Evolutionary conservation across 2,113 vertebrate genomes (phyloP).

Genomic region (Elephantulus edwardii): DNA sequence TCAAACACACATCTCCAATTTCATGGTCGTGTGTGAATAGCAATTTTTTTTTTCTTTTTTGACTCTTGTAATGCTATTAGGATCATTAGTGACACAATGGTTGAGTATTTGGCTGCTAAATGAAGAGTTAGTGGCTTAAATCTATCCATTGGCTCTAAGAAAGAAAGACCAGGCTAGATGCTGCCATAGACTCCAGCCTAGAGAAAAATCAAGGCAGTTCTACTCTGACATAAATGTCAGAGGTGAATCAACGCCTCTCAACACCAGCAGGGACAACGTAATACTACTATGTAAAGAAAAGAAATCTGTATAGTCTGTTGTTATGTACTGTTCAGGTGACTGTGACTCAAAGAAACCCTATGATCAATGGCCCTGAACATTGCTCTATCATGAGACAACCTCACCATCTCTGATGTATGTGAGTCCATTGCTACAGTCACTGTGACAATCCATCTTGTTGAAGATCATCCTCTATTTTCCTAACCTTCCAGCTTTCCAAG

Average conservation of each 20-base stretch:
- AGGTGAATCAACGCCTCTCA: background rate
- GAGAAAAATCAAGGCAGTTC: background rate
- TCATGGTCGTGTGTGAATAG: background rate
- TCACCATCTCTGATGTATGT: no score
- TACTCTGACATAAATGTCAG: background rate
- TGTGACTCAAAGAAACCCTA: no score
- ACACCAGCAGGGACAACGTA: background rate
- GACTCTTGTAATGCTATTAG: background rate
- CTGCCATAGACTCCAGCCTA: background rate
- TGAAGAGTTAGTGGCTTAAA: background rate
- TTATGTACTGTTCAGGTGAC: no score
- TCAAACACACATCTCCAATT: background rate
- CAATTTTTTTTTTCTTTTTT: slow-evolving; percentile 30
- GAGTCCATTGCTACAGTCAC: no score
- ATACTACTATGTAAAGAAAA: background rate
- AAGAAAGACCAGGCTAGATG: background rate
- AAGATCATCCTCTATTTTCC: no score
- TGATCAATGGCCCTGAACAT: no score
- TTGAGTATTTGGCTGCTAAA: background rate
- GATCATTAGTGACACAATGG: background rate
- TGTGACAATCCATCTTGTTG: no score
- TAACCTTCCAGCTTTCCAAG: no score
- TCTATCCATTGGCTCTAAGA: background rate
- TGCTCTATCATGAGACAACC: no score
- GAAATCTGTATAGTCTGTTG: background rate